Percentiles rank a stretch among this genome's conserved stretches.
These are phyloP conservation scores for Capitulum mitella DNA, from an alignment of 2,888 invertebrate genomes.

Conservation along the genomic window DNA sequence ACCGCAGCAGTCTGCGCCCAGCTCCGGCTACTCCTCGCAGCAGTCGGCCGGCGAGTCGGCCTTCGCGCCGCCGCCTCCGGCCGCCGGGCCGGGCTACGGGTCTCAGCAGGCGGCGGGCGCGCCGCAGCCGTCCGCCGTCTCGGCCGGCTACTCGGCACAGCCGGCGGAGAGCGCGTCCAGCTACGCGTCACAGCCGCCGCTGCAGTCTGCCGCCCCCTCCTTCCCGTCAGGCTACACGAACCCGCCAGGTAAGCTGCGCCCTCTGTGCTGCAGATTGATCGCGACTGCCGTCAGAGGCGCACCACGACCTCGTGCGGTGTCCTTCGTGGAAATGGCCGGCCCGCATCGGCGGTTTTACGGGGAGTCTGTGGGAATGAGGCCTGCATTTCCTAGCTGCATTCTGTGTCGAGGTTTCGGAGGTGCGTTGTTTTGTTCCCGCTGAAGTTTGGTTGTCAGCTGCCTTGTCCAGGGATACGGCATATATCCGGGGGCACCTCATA, in stretches of 20 bases:
- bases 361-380: too few relatives aligned
- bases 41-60: background rate
- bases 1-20: background rate
- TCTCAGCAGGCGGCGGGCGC: background rate
- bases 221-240: constrained; percentile 2
- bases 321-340: too few relatives aligned
- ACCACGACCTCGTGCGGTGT: too few relatives aligned
- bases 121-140: background rate
- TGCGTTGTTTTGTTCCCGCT: too few relatives aligned
- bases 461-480: too few relatives aligned
- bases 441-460: too few relatives aligned
- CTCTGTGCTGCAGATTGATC: too few relatives aligned
- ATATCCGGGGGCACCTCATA: too few relatives aligned
- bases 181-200: background rate
- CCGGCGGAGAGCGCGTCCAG: background rate
- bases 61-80: background rate
- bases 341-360: too few relatives aligned
- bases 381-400: too few relatives aligned
- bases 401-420: too few relatives aligned
- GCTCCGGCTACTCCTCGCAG: background rate
- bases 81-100: background rate
- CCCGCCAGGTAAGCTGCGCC: background rate
- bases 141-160: background rate
- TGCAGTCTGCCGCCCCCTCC: background rate
- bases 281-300: too few relatives aligned